These are phyloP conservation scores for Donacobius atricapilla DNA, from an alignment of 2,113 vertebrate genomes.

Conservation along the genomic window DNA sequence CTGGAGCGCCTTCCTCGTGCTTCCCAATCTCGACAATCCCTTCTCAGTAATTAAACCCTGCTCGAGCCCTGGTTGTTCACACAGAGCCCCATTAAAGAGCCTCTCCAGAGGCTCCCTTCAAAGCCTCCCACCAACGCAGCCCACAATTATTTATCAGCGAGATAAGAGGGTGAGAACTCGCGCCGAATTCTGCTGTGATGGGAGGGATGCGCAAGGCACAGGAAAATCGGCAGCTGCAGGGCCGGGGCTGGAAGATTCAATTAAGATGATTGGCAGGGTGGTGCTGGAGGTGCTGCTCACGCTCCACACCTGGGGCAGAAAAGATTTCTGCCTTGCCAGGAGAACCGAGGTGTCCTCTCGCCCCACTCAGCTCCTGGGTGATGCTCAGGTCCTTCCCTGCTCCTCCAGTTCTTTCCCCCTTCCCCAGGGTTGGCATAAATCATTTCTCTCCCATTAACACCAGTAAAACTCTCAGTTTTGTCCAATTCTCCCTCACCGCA, in stretches of 20 bases:
- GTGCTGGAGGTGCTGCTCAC: neutral
- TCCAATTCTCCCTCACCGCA: neutral
- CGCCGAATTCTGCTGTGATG: neutral
- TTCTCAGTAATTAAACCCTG: conserved; percentile 24
- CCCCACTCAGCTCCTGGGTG: neutral
- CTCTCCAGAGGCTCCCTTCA: neutral
- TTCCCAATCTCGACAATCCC: neutral
- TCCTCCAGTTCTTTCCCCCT: neutral
- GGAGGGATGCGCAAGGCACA: neutral
- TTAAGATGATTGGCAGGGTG: conserved; percentile 35
- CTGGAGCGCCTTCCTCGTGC: neutral
- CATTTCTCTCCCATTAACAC: neutral
- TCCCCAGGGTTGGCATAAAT: neutral
- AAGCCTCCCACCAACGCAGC: neutral
- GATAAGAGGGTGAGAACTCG: neutral
- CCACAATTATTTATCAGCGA: conserved; percentile 24
- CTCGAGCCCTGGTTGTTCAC: neutral
- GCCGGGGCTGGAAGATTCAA: conserved; percentile 17
- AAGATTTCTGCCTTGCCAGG: neutral
- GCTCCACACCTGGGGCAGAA: neutral
- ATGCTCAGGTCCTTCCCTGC: neutral
- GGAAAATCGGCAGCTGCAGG: neutral
- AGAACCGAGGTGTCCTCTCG: neutral
- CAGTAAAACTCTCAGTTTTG: neutral
- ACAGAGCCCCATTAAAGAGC: neutral